phyloP scores from a whole-genome alignment of 2,888 invertebrate genomes.

The Bursaphelenchus okinawaensis region DNA sequence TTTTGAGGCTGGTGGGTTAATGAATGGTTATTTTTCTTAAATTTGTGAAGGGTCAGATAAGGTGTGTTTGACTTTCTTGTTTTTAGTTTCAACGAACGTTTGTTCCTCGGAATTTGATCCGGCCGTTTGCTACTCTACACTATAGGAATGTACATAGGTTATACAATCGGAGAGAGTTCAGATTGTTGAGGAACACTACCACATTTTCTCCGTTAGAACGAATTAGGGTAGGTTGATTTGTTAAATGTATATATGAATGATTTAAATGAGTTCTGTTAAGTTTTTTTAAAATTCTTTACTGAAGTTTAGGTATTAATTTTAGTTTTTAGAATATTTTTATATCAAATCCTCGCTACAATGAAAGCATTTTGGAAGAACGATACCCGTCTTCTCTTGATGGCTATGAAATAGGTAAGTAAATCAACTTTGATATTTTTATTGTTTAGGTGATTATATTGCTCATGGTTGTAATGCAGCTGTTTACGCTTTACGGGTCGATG shows the following conservation, averaged over 20 bases:
- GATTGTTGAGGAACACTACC: neutral
- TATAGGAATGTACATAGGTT: slow-evolving; percentile 4
- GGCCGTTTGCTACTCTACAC: slow-evolving; percentile 13
- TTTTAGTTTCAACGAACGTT: neutral
- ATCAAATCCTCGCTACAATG: slow-evolving; percentile 43
- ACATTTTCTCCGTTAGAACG: slow-evolving; percentile 29
- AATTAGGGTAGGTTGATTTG: slow-evolving; percentile 22
- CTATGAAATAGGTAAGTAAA: slow-evolving; percentile 46
- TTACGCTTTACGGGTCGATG: slow-evolving; percentile 32
- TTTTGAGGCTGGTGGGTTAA: neutral
- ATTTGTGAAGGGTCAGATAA: neutral
- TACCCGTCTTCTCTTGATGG: slow-evolving; percentile 39
- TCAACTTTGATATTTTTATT: neutral
- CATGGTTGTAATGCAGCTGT: slow-evolving; percentile 54
- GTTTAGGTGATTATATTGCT: slow-evolving; percentile 42
- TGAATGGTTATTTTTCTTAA: neutral
- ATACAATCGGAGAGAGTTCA: slow-evolving; percentile 3
- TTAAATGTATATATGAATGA: neutral
- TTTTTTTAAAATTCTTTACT: too few relatives aligned
- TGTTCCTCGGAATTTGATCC: neutral
- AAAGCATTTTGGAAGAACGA: slow-evolving; percentile 27
- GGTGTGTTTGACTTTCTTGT: too few relatives aligned
- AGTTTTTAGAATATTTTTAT: slow-evolving; percentile 30
- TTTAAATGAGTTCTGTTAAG: too few relatives aligned
- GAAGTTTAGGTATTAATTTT: neutral